Percentiles rank a stretch among this genome's conserved stretches.
Conservation (phyloP, 2,113 vertebrate species). For the Zosterops japonicus region DNA sequence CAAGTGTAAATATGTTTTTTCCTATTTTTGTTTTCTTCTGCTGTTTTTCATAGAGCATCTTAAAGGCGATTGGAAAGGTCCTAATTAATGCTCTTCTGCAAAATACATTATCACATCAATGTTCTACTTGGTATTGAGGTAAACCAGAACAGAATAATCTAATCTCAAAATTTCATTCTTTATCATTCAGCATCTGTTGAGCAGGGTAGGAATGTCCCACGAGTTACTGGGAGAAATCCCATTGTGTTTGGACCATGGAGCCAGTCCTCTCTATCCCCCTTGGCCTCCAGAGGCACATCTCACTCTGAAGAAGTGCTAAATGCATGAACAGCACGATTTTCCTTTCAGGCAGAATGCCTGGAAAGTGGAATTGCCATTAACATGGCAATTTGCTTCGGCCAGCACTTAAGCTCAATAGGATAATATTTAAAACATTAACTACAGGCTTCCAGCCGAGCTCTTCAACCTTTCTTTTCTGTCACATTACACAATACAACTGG, state of each 20-base stretch:
- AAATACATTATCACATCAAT: background rate
- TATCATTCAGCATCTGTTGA: background rate
- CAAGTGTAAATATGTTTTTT: background rate
- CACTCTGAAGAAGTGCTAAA: background rate
- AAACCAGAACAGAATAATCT: background rate
- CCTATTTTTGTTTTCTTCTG: background rate
- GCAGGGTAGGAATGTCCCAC: background rate
- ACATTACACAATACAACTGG: conserved; percentile 15
- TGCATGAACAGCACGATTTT: background rate
- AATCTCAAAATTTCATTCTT: background rate
- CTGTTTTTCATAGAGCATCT: background rate
- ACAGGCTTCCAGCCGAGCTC: conserved; percentile 9
- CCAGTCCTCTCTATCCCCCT: background rate
- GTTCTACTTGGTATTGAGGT: background rate
- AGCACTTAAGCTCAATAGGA: background rate
- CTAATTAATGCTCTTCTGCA: background rate
- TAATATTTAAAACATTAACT: conserved; percentile 54
- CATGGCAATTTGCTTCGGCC: background rate
- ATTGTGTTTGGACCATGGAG: background rate
- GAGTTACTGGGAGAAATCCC: background rate
- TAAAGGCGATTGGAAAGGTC: background rate
- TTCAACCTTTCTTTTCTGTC: conserved; percentile 33
- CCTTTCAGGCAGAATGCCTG: background rate
- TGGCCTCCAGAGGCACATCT: background rate
- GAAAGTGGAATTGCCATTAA: conserved; percentile 13